Evolutionary conservation across 2,113 vertebrate genomes (phyloP), one percentile per base, ranked within the genome.

Genomic region (Collichthys lucidus): DNA sequence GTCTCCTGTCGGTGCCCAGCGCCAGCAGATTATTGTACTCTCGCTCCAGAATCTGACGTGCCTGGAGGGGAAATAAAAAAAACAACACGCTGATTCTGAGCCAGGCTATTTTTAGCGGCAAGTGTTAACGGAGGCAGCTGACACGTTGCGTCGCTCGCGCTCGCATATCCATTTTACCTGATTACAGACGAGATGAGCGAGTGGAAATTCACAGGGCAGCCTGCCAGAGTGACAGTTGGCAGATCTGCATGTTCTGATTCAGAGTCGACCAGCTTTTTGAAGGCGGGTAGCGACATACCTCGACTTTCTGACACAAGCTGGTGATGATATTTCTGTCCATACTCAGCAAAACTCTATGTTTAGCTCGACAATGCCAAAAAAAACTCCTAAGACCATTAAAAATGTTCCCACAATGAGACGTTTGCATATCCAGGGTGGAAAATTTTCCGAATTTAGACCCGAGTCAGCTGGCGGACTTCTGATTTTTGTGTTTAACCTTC

Each of bases 1-100:
- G 96, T 59, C 97, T 93, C 88, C 98, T 96, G 88, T 99, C 98
- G 42, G 98, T 99, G 88, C 98, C 98, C 91, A 99, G 94, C 31
- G 98, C 98, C 95, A 99, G 95, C 84, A 99, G 95, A 91, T 99
- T 99, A 91, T 99, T 99, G 94, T 99, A 99, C 89, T 99, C 98
- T 82, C 98, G 96, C 95, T 99, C 98, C 83, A 99, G 96, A 94
- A 99, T 97, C 95, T 99, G 98, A 89, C 98, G 97, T 90, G 98
- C 98, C 98, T 99, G 94, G n/a, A 88, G 82, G 74, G 15, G 0
- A 31, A 26, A 11, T 53, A 3, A 61, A n/a, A n/a, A n/a, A 24
- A 59, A 29, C 12, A 76, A 15, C 67, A 57, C 11, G 35, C 35
- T 40, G 35, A 22, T 52, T 53, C 11, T 17, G 55, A 65, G 66